Evolutionary conservation across 1,140 invertebrate genomes (phyloP).

Genomic region (Atta texana): DNA sequence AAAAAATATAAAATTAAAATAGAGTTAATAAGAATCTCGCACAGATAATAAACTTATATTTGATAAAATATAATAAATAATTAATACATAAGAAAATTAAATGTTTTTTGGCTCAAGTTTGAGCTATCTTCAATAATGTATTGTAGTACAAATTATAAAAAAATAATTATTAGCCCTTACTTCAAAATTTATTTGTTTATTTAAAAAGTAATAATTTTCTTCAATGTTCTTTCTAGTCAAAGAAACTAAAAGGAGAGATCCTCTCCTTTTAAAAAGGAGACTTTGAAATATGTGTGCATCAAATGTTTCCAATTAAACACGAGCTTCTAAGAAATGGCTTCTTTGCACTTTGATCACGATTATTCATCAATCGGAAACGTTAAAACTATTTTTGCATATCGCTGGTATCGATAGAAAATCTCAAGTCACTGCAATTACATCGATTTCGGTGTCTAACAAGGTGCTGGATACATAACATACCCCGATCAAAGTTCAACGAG

Average conservation of each 20-base stretch:
- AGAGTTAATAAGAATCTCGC: too few relatives aligned
- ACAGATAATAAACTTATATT: too few relatives aligned
- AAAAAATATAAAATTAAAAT: too few relatives aligned
- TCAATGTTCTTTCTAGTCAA: not conserved
- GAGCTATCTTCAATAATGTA: too few relatives aligned
- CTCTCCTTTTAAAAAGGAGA: too few relatives aligned
- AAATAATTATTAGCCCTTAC: too few relatives aligned
- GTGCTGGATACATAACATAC: constrained; percentile 2
- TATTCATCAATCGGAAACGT: constrained; percentile 16
- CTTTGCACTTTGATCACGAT: not conserved
- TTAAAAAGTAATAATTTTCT: not conserved
- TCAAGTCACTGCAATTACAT: constrained; percentile 14
- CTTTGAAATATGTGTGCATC: not conserved
- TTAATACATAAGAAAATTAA: too few relatives aligned
- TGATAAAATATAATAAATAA: too few relatives aligned
- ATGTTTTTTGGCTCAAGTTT: too few relatives aligned
- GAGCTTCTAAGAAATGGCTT: not conserved
- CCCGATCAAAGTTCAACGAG: constrained; percentile 61
- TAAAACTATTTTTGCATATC: not conserved
- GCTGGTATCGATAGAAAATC: constrained; percentile 2
- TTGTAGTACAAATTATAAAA: too few relatives aligned
- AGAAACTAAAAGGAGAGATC: not conserved
- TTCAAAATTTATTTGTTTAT: too few relatives aligned
- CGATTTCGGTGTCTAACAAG: constrained; percentile 19
- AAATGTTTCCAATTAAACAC: not conserved